phyloP scores from a whole-genome alignment of 2,797 vertebrate species.

The Pangasius macronema region DNA sequence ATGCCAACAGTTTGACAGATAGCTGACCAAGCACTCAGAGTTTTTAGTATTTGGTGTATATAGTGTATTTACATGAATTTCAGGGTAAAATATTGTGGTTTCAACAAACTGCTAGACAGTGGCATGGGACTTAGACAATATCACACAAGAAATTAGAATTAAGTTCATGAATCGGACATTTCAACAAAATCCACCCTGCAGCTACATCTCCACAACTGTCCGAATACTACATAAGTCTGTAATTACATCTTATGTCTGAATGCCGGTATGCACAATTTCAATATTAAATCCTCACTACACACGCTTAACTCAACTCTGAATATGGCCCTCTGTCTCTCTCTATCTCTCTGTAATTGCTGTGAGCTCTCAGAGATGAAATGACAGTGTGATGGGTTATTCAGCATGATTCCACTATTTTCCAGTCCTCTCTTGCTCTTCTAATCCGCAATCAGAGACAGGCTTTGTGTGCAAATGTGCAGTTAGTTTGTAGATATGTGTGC shows the following conservation, averaged over 20 bases:
- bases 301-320: background rate
- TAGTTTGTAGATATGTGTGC: conserved; percentile 16
- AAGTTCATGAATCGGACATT: background rate
- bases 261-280: background rate
- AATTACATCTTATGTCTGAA: background rate
- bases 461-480: conserved; percentile 16
- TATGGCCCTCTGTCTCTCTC: background rate
- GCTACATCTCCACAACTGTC: background rate
- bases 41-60: background rate
- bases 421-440: conserved; percentile 14
- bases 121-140: background rate
- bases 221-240: background rate
- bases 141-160: background rate
- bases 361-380: conserved; percentile 17
- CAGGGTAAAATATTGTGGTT: background rate
- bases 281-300: background rate
- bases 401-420: conserved; percentile 34
- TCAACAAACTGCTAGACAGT: background rate
- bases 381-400: conserved; percentile 27
- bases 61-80: background rate
- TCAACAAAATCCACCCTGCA: background rate
- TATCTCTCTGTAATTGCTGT: conserved; percentile 18
- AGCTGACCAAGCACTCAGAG: background rate
- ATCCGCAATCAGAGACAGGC: conserved; percentile 16
- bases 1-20: background rate